Conservation (phyloP, 1,140 invertebrate species). For the Leptopilina boulardi region DNA sequence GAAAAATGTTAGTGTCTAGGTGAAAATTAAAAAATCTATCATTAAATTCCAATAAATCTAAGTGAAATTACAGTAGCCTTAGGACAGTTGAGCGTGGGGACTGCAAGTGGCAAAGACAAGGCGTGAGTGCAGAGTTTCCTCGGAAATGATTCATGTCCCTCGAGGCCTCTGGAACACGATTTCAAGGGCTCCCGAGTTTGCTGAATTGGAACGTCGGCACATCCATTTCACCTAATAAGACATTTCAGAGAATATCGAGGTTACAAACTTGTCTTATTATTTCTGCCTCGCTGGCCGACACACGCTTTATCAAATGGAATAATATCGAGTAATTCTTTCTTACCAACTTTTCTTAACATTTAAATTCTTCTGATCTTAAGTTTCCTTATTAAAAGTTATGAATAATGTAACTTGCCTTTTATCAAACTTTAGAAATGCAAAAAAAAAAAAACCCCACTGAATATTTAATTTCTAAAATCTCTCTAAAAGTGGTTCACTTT, state of each 20-base stretch:
- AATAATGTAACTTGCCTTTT: not conserved
- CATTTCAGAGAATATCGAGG: conserved; percentile 54
- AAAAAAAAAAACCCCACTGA: too few species aligned
- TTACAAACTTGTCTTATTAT: conserved; percentile 29
- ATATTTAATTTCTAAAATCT: not conserved
- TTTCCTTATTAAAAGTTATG: conserved; percentile 16
- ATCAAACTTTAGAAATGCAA: not conserved
- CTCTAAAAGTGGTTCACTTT: not conserved
- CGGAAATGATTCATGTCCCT: conserved; percentile 56
- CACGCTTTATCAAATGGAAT: not conserved
- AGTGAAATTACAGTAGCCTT: not conserved
- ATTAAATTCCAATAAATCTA: conserved; percentile 1
- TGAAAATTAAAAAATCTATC: conserved; percentile 6
- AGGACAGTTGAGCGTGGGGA: not conserved
- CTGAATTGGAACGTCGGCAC: conserved; percentile 50
- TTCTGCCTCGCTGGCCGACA: conserved; percentile 12
- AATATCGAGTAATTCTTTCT: conserved; percentile 9
- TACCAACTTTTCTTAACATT: not conserved
- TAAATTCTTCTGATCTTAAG: not conserved
- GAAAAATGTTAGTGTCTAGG: not conserved
- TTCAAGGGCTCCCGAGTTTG: conserved; percentile 49
- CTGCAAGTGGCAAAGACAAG: conserved; percentile 37
- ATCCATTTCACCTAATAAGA: conserved; percentile 59
- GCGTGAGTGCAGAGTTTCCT: conserved; percentile 44
- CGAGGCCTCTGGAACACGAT: conserved; percentile 51